A percentile compares a stretch with the other conserved stretches of the same genome.
Evolutionary conservation across 2,797 vertebrate genomes (phyloP).

Genomic region (Selene dorsalis): DNA sequence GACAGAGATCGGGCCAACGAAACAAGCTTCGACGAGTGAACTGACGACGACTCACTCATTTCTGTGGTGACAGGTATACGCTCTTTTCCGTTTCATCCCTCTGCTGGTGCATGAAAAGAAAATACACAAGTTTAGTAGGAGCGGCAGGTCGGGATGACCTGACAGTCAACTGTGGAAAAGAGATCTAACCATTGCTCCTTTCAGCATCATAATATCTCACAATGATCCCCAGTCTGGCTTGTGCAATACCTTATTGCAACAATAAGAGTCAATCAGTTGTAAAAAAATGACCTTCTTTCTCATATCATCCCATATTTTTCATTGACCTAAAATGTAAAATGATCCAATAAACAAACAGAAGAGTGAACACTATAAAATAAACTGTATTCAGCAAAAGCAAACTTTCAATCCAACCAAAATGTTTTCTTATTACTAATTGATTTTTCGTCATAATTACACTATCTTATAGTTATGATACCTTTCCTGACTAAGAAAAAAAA

Average conservation of each 20-base stretch:
- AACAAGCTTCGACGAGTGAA: conserved; percentile 83
- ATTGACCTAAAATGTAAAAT: background rate
- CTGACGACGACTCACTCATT: conserved; percentile 75
- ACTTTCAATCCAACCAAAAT: background rate
- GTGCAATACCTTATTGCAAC: background rate
- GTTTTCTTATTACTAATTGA: background rate
- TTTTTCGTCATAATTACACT: background rate
- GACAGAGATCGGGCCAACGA: conserved; percentile 82
- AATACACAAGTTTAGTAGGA: conserved; percentile 9
- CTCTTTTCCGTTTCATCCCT: conserved; percentile 85
- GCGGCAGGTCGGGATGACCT: background rate
- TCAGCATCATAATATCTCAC: background rate
- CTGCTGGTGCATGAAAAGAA: conserved; percentile 68
- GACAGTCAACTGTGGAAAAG: background rate
- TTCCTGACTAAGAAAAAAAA: background rate
- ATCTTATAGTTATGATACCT: background rate
- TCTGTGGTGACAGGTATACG: conserved; percentile 73
- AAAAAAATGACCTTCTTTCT: too few relatives aligned
- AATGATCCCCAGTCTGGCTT: background rate
- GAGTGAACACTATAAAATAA: background rate
- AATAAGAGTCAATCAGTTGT: too few relatives aligned
- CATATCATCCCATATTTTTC: background rate
- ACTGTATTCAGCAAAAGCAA: background rate
- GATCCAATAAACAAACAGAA: background rate
- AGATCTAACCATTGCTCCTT: too few relatives aligned